Base-by-base conservation (phyloP, 1,140 invertebrate genomes). In the Diorhabda sublineata region DNA sequence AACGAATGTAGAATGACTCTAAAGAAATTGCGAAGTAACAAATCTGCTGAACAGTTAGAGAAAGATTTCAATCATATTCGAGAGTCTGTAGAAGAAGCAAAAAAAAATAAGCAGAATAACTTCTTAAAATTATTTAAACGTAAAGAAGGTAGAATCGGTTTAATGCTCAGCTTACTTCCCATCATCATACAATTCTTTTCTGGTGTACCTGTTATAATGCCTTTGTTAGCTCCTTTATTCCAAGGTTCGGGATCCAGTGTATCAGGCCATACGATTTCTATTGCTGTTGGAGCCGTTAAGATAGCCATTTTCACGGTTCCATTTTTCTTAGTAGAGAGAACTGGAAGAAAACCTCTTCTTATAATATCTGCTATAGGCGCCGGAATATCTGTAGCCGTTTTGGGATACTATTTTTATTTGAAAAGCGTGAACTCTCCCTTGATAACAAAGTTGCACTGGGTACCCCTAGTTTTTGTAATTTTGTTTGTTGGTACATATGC, bases 401-500 rank as follows among this genome's bases (percentile, higher is more conserved):
- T 64, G 2, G 62, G 62, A 42, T 8, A 6, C 4, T 66, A 58
- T 58, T 66, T 66, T 58, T 66, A 59, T 60, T 44, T 66, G 9
- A 66, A 66, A 41, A 5, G 11, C 6, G 7, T 9, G 6, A 42
- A 47, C 26, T 64, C 6, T 6, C n/a, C n/a, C 2, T 52, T 47
- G 11, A 52, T 47, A 8, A 42, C 45, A 4, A 0, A 6, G 0
- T 9, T 79, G 52, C 73, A 59, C 47, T 80, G 79, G 79, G 58
- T 80, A 45, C 79, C 79, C 8, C 56, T 80, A 8, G 62, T 69
- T 5, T 71, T 66, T 43, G 56, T 80, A 8, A 47, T 78, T 2
- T 8, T 71, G 0, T 80, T 76, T 62, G 79, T 80, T 47, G 65
- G 71, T 5, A 47, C 59, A 59, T 80, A 74, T 66, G 75, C 73